Evolutionary conservation across 2,888 invertebrate genomes (phyloP).

Genomic region (Teinopalpus imperialis): DNA sequence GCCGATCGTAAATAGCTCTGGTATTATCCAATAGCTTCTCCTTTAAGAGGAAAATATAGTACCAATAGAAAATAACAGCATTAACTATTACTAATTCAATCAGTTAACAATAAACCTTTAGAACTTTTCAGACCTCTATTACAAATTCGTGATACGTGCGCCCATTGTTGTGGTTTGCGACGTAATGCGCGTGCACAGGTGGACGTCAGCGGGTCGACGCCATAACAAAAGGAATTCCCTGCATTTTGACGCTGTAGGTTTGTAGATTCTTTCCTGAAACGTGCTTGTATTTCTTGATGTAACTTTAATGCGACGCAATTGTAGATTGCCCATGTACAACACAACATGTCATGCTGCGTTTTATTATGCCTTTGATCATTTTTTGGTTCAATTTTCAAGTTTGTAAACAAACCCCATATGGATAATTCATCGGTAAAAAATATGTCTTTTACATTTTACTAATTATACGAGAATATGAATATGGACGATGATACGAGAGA

Average conservation of each 20-base stretch:
- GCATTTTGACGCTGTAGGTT: slow-evolving; percentile 23
- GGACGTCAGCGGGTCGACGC: slow-evolving; percentile 4
- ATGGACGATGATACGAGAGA: too few species aligned
- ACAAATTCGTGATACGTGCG: slow-evolving; percentile 10
- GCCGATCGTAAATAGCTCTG: too few species aligned
- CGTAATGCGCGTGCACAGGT: slow-evolving; percentile 6
- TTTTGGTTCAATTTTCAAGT: too few species aligned
- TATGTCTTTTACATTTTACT: too few species aligned
- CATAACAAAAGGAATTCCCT: slow-evolving; percentile 25
- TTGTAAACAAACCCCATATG: too few species aligned
- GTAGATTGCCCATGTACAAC: not conserved
- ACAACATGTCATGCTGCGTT: not conserved
- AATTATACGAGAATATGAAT: too few species aligned
- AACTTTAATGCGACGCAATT: slow-evolving; percentile 6
- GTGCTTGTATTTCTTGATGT: slow-evolving; percentile 26
- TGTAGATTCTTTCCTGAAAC: slow-evolving; percentile 28
- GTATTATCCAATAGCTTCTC: too few species aligned
- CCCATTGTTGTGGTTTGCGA: slow-evolving; percentile 18
- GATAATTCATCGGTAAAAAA: too few species aligned
- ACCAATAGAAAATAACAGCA: too few species aligned
- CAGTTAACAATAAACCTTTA: not conserved
- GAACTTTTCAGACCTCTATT: slow-evolving; percentile 3
- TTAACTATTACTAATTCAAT: slow-evolving; percentile 1
- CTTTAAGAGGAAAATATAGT: too few species aligned
- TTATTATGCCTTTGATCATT: not conserved